Conservation (phyloP, 2,113 vertebrate species). For the Ciconia maguari region DNA sequence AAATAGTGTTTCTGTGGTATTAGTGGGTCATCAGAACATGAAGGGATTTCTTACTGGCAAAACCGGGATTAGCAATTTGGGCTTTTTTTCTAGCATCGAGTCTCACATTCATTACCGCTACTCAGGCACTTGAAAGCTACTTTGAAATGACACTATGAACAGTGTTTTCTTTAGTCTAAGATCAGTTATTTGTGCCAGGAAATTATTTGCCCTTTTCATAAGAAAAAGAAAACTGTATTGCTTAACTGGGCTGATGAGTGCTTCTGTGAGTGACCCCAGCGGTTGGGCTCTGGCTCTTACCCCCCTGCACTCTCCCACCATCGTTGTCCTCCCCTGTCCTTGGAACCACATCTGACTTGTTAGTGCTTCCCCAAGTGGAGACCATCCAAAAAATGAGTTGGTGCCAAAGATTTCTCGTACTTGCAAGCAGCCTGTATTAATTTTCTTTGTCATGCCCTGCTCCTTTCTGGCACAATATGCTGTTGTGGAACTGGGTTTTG, state of each 20-base stretch:
- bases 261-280: not conserved
- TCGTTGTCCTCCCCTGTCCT: not conserved
- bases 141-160: not conserved
- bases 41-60: not conserved
- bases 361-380: not conserved
- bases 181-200: not conserved
- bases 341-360: not conserved
- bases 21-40: not conserved
- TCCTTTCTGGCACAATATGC: not conserved
- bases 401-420: not conserved
- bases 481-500: not conserved
- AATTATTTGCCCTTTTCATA: not conserved
- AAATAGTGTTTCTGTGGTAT: not conserved
- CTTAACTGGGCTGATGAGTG: not conserved
- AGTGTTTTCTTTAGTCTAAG: not conserved
- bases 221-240: not conserved
- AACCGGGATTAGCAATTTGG: not conserved
- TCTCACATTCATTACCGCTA: not conserved
- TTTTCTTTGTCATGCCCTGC: not conserved
- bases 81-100: not conserved
- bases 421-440: not conserved
- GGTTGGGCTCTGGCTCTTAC: not conserved
- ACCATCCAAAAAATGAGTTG: not conserved
- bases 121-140: not conserved
- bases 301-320: not conserved